Conservation (phyloP, 2,797 vertebrate species). For the Gymnothorax javanicus region DNA sequence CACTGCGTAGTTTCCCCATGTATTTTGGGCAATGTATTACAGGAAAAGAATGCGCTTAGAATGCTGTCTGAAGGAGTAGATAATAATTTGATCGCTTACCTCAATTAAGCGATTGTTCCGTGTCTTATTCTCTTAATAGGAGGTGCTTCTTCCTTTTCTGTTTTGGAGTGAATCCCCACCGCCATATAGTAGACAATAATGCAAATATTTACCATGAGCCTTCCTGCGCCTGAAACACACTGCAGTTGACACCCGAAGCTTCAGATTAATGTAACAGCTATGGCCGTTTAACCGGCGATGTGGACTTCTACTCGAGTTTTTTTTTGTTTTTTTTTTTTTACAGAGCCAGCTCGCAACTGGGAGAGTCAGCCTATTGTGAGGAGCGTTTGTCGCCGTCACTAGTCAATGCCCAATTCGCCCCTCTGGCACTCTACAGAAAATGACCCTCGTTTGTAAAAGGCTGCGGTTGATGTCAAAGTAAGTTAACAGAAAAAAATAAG, state of each 20-base stretch:
- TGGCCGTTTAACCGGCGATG: neutral
- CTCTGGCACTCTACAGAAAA: constrained; percentile 23
- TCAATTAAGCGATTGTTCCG: neutral
- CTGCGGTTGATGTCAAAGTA: constrained; percentile 24
- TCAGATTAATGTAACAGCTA: neutral
- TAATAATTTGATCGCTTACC: neutral
- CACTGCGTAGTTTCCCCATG: neutral
- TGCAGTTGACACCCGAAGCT: neutral
- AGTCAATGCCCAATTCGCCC: constrained; percentile 17
- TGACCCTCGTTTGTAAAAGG: constrained; percentile 9
- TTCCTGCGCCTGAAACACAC: neutral
- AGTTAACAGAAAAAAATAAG: constrained; percentile 32
- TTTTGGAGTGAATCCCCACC: neutral
- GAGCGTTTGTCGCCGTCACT: constrained; percentile 20
- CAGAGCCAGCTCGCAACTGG: constrained; percentile 1
- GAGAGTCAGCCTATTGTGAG: constrained; percentile 30
- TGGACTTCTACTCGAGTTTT: neutral
- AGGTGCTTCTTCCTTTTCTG: neutral
- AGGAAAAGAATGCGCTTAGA: neutral
- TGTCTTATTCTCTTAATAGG: neutral
- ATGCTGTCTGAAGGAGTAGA: neutral
- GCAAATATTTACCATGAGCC: neutral
- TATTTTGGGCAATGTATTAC: neutral
- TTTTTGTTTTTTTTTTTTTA: neutral
- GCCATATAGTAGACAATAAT: neutral